Conservation (phyloP, 2,797 vertebrate genomes). For the Myiotriccus ornatus region DNA sequence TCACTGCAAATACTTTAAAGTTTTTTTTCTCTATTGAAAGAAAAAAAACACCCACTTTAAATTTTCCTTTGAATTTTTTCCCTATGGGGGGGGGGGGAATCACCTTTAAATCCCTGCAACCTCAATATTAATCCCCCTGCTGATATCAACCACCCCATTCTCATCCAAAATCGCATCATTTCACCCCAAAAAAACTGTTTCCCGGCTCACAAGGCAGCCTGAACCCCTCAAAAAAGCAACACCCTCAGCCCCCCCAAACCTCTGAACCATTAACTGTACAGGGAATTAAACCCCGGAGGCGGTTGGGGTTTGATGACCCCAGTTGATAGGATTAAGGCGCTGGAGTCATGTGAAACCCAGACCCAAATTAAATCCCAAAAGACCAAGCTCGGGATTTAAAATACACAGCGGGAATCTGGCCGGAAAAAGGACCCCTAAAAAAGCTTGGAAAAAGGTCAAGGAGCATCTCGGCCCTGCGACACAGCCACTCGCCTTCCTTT, state of each 20-base stretch:
- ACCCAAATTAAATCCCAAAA: constrained; percentile 57
- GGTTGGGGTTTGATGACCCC: constrained; percentile 46
- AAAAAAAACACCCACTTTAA: not conserved
- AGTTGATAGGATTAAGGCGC: constrained; percentile 50
- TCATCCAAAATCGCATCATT: not conserved
- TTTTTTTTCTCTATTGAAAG: not conserved
- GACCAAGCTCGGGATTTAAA: not conserved
- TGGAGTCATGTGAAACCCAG: constrained; percentile 50
- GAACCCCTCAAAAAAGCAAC: not conserved
- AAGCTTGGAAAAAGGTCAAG: not conserved
- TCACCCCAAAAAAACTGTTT: not conserved
- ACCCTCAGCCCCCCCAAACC: not conserved
- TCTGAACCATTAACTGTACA: not conserved
- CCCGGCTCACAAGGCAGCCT: fast-evolving
- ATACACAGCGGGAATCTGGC: not conserved
- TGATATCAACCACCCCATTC: not conserved
- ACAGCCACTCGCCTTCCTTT: not conserved
- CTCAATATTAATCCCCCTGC: not conserved
- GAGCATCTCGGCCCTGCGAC: not conserved
- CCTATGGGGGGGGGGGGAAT: no score
- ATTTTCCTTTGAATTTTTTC: not conserved
- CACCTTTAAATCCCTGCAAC: not conserved
- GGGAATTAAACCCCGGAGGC: constrained; percentile 51
- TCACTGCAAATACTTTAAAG: not conserved
- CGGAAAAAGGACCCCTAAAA: not conserved